A percentile compares a stretch with the other conserved stretches of the same genome.
phyloP scores from a whole-genome alignment of 2,113 vertebrate genomes.

The Nothocercus nigrocapillus region DNA sequence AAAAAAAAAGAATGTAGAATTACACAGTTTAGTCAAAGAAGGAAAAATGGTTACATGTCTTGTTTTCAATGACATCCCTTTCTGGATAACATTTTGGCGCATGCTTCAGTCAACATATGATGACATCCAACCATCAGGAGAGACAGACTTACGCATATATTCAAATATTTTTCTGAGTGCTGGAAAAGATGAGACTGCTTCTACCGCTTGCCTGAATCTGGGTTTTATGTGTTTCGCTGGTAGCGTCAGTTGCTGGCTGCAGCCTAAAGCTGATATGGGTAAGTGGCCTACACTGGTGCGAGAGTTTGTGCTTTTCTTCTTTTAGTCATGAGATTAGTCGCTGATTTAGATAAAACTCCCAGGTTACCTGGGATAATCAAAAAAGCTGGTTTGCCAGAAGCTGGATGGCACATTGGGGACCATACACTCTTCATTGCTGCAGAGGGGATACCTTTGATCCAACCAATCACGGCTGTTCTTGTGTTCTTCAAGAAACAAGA shows the following conservation, averaged over 20 bases:
- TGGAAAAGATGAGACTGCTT: background rate
- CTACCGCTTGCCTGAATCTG: background rate
- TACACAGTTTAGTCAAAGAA: background rate
- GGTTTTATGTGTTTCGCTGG: background rate
- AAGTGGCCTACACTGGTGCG: background rate
- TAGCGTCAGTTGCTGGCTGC: background rate
- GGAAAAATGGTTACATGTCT: accelerated
- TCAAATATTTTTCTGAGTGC: background rate
- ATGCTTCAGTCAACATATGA: background rate
- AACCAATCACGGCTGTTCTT: background rate
- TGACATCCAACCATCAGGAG: background rate
- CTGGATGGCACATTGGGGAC: background rate
- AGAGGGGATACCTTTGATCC: background rate
- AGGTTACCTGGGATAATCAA: background rate
- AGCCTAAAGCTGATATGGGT: background rate
- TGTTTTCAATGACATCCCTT: background rate
- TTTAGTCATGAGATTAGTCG: background rate
- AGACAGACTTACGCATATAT: background rate
- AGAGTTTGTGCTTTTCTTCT: background rate
- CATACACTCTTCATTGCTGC: background rate
- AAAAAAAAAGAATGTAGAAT: background rate
- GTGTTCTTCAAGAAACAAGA: background rate
- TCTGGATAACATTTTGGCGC: background rate
- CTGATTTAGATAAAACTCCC: background rate
- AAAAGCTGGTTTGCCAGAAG: background rate